Conservation (phyloP, 2,113 vertebrate species). For the Beaufortia kweichowensis region DNA sequence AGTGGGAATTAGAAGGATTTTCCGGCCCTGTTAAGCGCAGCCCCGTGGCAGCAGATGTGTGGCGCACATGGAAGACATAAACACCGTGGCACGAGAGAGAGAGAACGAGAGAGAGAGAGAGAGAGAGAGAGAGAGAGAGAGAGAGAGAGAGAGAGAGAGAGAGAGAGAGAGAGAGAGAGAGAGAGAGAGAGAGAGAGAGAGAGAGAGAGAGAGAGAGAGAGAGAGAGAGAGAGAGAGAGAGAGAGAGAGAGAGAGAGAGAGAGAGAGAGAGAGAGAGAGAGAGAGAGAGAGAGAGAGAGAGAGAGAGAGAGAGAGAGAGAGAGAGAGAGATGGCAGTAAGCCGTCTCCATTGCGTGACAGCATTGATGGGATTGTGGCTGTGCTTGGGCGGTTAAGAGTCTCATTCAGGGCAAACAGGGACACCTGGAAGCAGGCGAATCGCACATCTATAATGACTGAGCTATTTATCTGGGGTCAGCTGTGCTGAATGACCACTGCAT, state of each 20-base stretch:
- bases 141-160: background rate
- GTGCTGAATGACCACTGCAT: background rate
- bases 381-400: constrained; percentile 75
- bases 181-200: background rate
- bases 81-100: constrained; percentile 51
- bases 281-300: constrained; percentile 59
- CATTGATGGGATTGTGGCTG: constrained; percentile 81
- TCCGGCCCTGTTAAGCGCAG: constrained; percentile 70
- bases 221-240: constrained; percentile 53
- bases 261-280: constrained; percentile 61
- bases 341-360: constrained; percentile 75
- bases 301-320: constrained; percentile 8
- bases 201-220: background rate
- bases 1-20: constrained; percentile 67
- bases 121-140: background rate
- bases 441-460: constrained; percentile 45
- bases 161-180: background rate
- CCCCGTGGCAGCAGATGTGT: constrained; percentile 60
- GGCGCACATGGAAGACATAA: constrained; percentile 61
- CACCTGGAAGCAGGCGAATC: constrained; percentile 58
- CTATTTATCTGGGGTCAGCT: constrained; percentile 38
- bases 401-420: constrained; percentile 77
- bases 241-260: constrained; percentile 58
- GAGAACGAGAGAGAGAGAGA: constrained; percentile 34
- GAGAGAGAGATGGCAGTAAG: constrained; percentile 49